phyloP scores from a whole-genome alignment of 1,140 invertebrate genomes.

The Zaprionus ghesquierei region DNA sequence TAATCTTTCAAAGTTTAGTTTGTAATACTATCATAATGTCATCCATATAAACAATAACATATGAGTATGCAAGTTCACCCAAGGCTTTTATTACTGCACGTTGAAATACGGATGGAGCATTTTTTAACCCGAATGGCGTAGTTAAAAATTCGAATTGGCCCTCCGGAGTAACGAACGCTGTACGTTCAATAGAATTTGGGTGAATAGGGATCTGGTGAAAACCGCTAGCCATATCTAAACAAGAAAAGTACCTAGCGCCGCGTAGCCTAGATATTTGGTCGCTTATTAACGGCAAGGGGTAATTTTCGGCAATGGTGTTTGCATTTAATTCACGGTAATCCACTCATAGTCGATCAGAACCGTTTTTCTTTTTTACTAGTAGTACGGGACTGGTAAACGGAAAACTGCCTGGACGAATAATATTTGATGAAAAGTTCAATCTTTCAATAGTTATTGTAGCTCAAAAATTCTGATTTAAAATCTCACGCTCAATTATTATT shows the following conservation, averaged over 20 bases:
- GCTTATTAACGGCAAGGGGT: neutral
- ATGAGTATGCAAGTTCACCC: neutral
- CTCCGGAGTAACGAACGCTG: neutral
- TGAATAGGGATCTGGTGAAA: conserved; percentile 16
- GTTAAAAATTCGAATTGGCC: neutral
- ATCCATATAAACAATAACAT: neutral
- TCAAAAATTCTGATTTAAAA: neutral
- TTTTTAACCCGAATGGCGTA: neutral
- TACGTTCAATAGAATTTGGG: conserved; percentile 1
- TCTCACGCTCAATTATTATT: conserved; percentile 19
- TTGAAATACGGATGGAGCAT: too few species aligned
- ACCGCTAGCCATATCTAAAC: conserved; percentile 23
- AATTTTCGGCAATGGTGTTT: conserved; percentile 1
- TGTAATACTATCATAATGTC: neutral
- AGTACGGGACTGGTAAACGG: conserved; percentile 19
- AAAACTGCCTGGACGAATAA: conserved; percentile 14
- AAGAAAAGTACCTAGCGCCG: neutral
- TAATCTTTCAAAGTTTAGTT: conserved; percentile 5
- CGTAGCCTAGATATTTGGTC: conserved; percentile 2
- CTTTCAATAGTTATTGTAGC: neutral
- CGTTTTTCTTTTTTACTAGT: conserved; percentile 22
- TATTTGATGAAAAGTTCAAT: conserved; percentile 4
- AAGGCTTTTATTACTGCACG: too few species aligned
- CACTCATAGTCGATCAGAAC: conserved; percentile 7
- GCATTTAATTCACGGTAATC: conserved; percentile 22